These are phyloP conservation scores for Rostratula benghalensis DNA, from an alignment of 2,113 vertebrate genomes.

Conservation along the genomic window DNA sequence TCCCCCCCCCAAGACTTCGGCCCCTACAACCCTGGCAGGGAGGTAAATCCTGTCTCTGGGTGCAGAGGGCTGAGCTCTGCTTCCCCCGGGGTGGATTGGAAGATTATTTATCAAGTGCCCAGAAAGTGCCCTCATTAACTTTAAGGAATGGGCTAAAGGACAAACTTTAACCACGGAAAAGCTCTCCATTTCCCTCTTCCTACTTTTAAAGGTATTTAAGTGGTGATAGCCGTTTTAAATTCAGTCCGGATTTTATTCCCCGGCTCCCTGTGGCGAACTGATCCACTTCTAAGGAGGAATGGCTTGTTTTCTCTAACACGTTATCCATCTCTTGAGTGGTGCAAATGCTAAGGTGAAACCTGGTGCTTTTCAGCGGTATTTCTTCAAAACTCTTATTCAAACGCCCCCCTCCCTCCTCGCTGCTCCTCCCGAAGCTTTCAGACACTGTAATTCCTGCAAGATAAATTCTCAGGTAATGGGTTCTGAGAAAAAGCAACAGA, in stretches of 20 bases:
- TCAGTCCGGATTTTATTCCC: conserved; percentile 39
- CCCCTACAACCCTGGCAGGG: neutral
- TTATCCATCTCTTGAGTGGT: conserved; percentile 49
- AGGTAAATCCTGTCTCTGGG: neutral
- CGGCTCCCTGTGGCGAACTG: conserved; percentile 50
- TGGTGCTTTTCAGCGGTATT: conserved; percentile 39
- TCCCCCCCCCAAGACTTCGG: neutral
- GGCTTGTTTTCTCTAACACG: conserved; percentile 58
- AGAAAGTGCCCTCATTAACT: neutral
- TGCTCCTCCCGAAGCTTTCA: conserved; percentile 25
- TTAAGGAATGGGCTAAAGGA: neutral
- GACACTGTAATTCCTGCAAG: conserved; percentile 65
- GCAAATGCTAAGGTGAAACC: conserved; percentile 51
- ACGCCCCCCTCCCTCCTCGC: neutral
- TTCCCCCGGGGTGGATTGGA: neutral
- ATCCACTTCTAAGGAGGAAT: conserved; percentile 49
- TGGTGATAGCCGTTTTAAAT: conserved; percentile 22
- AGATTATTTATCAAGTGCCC: neutral
- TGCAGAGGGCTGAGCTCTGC: neutral
- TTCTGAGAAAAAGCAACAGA: conserved; percentile 70
- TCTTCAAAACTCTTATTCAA: conserved; percentile 45
- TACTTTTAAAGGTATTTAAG: conserved; percentile 43
- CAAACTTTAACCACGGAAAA: neutral
- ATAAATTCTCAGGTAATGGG: conserved; percentile 79
- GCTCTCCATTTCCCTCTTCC: neutral